Conservation (phyloP, 2,113 vertebrate species). For the Salvelinus sp. region DNA sequence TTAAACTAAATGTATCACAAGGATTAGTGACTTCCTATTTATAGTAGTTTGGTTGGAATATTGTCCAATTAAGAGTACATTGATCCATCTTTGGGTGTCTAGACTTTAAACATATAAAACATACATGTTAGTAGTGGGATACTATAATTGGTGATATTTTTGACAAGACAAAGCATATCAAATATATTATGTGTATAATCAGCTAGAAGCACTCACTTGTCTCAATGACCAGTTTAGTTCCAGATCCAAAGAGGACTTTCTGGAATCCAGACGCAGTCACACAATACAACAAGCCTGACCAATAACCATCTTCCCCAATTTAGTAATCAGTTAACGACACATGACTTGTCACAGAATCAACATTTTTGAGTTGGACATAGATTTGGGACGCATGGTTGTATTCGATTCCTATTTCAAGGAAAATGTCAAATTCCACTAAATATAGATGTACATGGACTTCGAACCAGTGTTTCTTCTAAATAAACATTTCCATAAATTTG, state of each 20-base stretch:
- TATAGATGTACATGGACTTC: too few species aligned
- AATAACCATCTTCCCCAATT: neutral
- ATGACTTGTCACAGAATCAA: neutral
- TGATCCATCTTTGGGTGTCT: neutral
- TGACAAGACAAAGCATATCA: neutral
- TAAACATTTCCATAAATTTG: neutral
- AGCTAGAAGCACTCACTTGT: neutral
- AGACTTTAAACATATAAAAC: neutral
- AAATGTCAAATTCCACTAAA: too few species aligned
- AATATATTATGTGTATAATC: neutral
- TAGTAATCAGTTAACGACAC: neutral
- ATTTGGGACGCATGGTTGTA: too few species aligned
- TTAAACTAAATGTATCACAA: too few species aligned
- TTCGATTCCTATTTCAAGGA: too few species aligned
- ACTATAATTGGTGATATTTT: neutral
- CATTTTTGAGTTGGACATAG: neutral
- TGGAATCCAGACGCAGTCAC: neutral
- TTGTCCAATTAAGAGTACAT: neutral
- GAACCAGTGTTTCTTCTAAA: neutral
- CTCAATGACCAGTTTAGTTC: slow-evolving; percentile 1
- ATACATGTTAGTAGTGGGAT: neutral
- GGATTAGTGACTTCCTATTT: too few species aligned
- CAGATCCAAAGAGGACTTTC: slow-evolving; percentile 1
- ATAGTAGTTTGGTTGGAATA: too few species aligned
- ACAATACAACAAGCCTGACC: neutral